A percentile compares a stretch with the other conserved stretches of the same genome.
These are phyloP conservation scores for Caenorhabditis zanzibari DNA, from an alignment of 2,888 invertebrate species.

Conservation along the genomic window DNA sequence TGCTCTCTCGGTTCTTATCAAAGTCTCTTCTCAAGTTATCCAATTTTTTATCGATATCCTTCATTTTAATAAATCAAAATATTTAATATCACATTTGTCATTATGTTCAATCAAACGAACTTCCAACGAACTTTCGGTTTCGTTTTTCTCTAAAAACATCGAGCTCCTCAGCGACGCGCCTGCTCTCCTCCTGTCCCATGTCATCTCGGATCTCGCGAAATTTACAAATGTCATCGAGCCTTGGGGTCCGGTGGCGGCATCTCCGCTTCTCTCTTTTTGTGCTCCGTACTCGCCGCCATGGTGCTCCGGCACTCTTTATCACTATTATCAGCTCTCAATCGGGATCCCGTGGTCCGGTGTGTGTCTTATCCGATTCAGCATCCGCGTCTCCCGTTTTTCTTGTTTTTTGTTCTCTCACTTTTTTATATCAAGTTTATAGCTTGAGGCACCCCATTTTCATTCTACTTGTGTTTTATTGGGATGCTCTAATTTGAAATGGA, in stretches of 20 bases:
- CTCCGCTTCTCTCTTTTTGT: constrained; percentile 45
- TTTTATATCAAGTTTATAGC: constrained; percentile 46
- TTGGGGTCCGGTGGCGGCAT: constrained; percentile 25
- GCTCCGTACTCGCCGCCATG: constrained; percentile 31
- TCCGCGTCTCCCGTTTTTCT: constrained; percentile 14
- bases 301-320: constrained; percentile 56
- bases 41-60: neutral
- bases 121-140: constrained; percentile 36
- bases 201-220: constrained; percentile 48
- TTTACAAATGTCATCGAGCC: constrained; percentile 58
- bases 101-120: constrained; percentile 9
- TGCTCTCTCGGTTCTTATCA: constrained; percentile 10
- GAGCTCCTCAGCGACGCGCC: constrained; percentile 15
- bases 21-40: constrained; percentile 15
- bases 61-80: constrained; percentile 26
- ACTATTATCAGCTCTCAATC: constrained; percentile 35
- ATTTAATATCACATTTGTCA: neutral
- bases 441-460: constrained; percentile 8
- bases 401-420: constrained; percentile 14
- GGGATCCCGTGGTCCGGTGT: constrained; percentile 26
- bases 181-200: constrained; percentile 33
- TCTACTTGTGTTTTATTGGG: constrained; percentile 12
- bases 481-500: constrained; percentile 6
- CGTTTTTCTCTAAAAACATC: constrained; percentile 20
- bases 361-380: constrained; percentile 14